Percentiles rank a stretch among this genome's conserved stretches.
Evolutionary conservation across 1,140 invertebrate species (phyloP).

Genomic region (Acyrthosiphon pisum): DNA sequence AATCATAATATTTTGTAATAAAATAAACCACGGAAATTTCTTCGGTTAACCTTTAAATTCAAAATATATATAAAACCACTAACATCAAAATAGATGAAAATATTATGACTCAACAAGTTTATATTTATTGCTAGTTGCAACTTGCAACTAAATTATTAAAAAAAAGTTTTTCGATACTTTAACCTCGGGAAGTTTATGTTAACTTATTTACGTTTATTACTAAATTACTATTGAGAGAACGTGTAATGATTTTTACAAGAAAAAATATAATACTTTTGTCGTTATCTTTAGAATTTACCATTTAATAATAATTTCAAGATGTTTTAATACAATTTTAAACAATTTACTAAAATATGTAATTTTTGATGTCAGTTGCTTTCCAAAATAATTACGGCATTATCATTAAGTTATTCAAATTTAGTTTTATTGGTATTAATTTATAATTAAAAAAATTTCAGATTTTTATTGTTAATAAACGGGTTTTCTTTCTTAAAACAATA

Average conservation of each 20-base stretch:
- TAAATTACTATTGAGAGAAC: background rate
- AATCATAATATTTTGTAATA: background rate
- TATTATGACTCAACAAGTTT: constrained; percentile 35
- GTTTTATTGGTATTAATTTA: background rate
- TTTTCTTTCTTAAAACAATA: background rate
- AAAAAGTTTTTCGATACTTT: background rate
- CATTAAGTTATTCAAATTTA: background rate
- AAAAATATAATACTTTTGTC: background rate
- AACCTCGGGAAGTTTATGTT: background rate
- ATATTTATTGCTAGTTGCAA: background rate
- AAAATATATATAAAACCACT: background rate
- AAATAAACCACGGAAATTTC: background rate
- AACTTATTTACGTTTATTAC: background rate
- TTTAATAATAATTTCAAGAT: background rate
- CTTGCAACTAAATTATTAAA: constrained; percentile 5
- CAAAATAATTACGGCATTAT: background rate
- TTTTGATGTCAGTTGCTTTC: background rate
- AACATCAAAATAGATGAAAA: background rate
- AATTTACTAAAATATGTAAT: background rate
- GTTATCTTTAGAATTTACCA: background rate
- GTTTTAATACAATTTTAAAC: background rate
- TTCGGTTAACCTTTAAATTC: background rate
- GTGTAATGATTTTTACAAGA: background rate
- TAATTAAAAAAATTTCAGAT: background rate
- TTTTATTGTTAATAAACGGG: background rate